Evolutionary conservation across 1,140 invertebrate species (phyloP).

Genomic region (Muscidifurax raptorellus): DNA sequence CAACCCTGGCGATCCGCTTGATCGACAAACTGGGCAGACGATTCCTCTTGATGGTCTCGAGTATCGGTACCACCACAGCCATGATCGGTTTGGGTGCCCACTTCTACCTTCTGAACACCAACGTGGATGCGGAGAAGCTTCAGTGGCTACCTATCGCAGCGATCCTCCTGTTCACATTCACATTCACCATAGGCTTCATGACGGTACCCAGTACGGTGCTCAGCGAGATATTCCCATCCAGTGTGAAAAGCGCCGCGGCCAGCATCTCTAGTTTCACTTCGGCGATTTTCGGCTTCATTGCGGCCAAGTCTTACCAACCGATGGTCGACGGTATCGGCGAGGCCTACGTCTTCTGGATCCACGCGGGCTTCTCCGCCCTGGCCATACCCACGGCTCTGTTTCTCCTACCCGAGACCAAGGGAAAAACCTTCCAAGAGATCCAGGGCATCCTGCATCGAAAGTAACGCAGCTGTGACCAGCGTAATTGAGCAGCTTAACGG

Average conservation of each 20-base stretch:
- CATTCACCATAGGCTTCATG: constrained; percentile 77
- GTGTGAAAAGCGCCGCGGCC: constrained; percentile 80
- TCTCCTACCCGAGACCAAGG: constrained; percentile 62
- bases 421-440: constrained; percentile 60
- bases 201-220: constrained; percentile 83
- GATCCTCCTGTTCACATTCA: constrained; percentile 45
- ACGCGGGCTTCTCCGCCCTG: constrained; percentile 44
- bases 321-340: constrained; percentile 82
- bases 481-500: background rate
- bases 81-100: constrained; percentile 77
- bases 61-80: constrained; percentile 72
- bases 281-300: constrained; percentile 79
- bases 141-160: constrained; percentile 63
- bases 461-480: background rate
- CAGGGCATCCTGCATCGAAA: constrained; percentile 39
- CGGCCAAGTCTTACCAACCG: constrained; percentile 74
- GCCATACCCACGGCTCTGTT: constrained; percentile 48
- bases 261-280: constrained; percentile 82
- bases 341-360: constrained; percentile 79
- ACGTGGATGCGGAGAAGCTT: background rate
- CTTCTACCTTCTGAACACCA: constrained; percentile 75
- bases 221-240: constrained; percentile 84
- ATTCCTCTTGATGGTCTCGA: constrained; percentile 79
- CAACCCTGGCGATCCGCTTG: constrained; percentile 77
- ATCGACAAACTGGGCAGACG: constrained; percentile 83